Evolutionary conservation across 2,888 invertebrate genomes (phyloP).

Genomic region (Muscina levida): DNA sequence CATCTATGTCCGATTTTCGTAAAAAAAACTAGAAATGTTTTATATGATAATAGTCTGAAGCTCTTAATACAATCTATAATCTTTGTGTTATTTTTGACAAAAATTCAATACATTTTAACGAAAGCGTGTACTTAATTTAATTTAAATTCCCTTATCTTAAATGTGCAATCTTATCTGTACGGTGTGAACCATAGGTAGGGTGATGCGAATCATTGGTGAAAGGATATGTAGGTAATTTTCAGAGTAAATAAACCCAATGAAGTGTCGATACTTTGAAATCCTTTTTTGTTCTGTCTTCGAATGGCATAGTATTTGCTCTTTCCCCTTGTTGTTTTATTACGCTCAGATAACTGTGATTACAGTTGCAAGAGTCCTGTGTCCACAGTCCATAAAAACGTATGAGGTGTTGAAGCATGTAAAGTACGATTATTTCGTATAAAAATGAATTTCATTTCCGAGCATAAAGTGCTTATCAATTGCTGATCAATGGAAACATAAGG

Average conservation of each 20-base stretch:
- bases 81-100: too few relatives aligned
- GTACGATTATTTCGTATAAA: slow-evolving; percentile 54
- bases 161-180: too few relatives aligned
- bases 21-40: too few relatives aligned
- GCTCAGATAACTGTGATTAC: slow-evolving; percentile 39
- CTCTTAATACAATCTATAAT: too few relatives aligned
- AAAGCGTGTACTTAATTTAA: too few relatives aligned
- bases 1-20: too few relatives aligned
- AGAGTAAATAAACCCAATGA: slow-evolving; percentile 60
- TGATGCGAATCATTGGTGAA: slow-evolving; percentile 24
- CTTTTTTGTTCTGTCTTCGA: slow-evolving; percentile 30
- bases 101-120: too few relatives aligned
- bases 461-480: slow-evolving; percentile 48
- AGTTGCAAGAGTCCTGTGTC: slow-evolving; percentile 43
- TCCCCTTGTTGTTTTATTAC: slow-evolving; percentile 28
- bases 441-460: slow-evolving; percentile 45
- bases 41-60: too few relatives aligned
- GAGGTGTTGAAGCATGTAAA: slow-evolving; percentile 58
- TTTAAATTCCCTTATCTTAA: too few relatives aligned
- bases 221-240: slow-evolving; percentile 51
- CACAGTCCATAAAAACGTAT: slow-evolving; percentile 39
- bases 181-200: too few relatives aligned
- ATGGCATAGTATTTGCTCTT: slow-evolving; percentile 24
- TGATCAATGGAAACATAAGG: slow-evolving; percentile 47
- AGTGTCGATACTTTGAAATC: slow-evolving; percentile 56